These are phyloP conservation scores for Phaenicophaeus curvirostris DNA, from an alignment of 2,797 vertebrate genomes.

Conservation along the genomic window DNA sequence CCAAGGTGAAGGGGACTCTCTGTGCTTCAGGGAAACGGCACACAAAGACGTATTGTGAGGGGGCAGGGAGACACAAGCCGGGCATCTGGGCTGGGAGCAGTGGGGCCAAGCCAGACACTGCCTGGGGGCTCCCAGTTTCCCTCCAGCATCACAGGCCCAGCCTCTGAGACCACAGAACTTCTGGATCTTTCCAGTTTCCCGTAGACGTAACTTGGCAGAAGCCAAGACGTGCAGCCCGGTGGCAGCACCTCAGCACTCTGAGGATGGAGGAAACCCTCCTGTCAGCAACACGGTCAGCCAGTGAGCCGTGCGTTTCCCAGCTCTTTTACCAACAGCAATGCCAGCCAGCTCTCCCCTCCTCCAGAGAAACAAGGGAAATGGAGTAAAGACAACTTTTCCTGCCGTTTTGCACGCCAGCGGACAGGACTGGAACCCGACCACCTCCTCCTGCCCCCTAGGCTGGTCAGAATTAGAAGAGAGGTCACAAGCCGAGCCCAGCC, in stretches of 20 bases:
- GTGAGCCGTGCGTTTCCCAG: neutral
- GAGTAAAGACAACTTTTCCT: neutral
- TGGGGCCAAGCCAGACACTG: neutral
- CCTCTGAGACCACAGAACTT: neutral
- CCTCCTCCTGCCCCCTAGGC: neutral
- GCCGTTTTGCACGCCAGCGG: fast-evolving
- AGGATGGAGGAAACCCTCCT: neutral
- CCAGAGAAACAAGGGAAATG: neutral
- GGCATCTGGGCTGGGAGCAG: neutral
- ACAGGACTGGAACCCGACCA: neutral
- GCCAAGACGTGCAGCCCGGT: neutral
- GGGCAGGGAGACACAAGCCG: neutral
- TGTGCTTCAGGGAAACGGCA: neutral
- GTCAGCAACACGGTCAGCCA: neutral
- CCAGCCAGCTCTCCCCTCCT: neutral
- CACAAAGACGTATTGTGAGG: slow-evolving; percentile 33
- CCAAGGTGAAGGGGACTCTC: slow-evolving; percentile 16
- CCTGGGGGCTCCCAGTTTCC: neutral
- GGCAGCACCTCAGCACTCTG: neutral
- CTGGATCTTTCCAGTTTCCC: neutral
- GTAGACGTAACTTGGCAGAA: neutral
- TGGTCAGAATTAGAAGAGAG: neutral
- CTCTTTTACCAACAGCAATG: neutral
- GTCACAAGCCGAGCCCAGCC: neutral
- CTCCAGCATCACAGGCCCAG: neutral